Evolutionary conservation across 1,140 invertebrate species (phyloP), one percentile per base, ranked within the genome.

Genomic region (Dermatophagoides farinae): DNA sequence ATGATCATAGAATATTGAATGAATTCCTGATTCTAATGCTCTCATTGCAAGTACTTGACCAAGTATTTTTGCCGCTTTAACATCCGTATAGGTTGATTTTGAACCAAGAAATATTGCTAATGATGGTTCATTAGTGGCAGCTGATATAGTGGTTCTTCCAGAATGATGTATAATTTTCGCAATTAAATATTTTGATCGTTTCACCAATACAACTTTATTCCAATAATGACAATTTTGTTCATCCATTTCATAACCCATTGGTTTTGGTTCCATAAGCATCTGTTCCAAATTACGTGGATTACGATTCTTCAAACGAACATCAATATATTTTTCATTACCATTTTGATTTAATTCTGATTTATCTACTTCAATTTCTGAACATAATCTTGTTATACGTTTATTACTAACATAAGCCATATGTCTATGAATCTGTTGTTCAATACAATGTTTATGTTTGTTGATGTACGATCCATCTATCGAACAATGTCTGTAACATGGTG

Each of bases 261-360:
- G 61, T 59, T 65, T 65, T 5, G 9, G 14, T 39, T 54, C 57
- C 6, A 62, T 37, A 2, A 46, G 38, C 18, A 65, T n/a, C 41
- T 63, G 61, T 46, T 65, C 64, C 5, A 65, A 46, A 58, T 65
- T 65, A 16, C 64, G 20, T 14, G 64, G 64, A 61, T 65, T 65
- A 14, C 62, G 25, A 49, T 64, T 65, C 8, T 55, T 25, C 9
- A 64, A 18, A 23, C 44, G 25, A 11, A 41, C 22, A 5, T 25
- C 16, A 16, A 57, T 11, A 22, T 38, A 38, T 20, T 6, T 12
- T n/a, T 64, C 62, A 49, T 64, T 64, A 16, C 46, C 53, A n/a
- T 25, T n/a, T n/a, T 16, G 18, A 18, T 31, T 37, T 10, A 62
- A 18, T 50, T 64, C 61, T 16, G 41, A 20, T 44, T 47, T 12